phyloP scores from a whole-genome alignment of 2,888 invertebrate genomes.

The Seira musarum region DNA sequence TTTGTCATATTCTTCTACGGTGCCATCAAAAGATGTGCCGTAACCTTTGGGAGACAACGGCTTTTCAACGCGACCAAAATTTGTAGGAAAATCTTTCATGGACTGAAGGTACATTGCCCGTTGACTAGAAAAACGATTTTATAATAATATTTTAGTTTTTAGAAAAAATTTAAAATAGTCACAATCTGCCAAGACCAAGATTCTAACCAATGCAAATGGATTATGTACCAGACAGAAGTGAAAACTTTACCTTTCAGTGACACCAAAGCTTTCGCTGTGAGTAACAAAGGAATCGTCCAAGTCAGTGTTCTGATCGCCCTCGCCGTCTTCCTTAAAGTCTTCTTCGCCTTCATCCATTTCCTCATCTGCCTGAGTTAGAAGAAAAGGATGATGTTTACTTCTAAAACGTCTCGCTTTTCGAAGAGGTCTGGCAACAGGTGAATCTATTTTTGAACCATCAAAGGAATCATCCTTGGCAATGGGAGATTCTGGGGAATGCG shows the following conservation, averaged over 20 bases:
- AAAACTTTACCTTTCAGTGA: conserved; percentile 59
- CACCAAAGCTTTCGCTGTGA: conserved; percentile 11
- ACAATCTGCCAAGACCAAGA: too few relatives aligned
- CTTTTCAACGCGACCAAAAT: conserved; percentile 44
- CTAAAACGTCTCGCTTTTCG: too few relatives aligned
- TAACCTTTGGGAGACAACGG: conserved; percentile 39
- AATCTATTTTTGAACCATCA: too few relatives aligned
- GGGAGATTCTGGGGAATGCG: too few relatives aligned
- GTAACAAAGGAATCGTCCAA: conserved; percentile 62
- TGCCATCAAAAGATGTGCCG: background rate
- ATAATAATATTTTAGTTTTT: too few relatives aligned
- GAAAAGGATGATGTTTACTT: background rate
- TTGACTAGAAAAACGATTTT: conserved; percentile 53
- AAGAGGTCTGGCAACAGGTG: too few relatives aligned
- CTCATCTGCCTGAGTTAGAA: background rate
- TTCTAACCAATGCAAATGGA: too few relatives aligned
- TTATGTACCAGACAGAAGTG: too few relatives aligned
- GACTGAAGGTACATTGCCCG: conserved; percentile 62
- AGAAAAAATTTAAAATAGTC: conserved; percentile 9
- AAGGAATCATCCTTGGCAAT: too few relatives aligned
- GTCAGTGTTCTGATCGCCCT: too few relatives aligned
- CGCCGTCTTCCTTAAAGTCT: conserved; percentile 38
- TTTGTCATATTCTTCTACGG: conserved; percentile 32
- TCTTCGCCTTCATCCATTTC: conserved; percentile 69
- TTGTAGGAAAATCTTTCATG: conserved; percentile 59